Conservation (phyloP, 2,113 vertebrate species). For the Chitala chitala region DNA sequence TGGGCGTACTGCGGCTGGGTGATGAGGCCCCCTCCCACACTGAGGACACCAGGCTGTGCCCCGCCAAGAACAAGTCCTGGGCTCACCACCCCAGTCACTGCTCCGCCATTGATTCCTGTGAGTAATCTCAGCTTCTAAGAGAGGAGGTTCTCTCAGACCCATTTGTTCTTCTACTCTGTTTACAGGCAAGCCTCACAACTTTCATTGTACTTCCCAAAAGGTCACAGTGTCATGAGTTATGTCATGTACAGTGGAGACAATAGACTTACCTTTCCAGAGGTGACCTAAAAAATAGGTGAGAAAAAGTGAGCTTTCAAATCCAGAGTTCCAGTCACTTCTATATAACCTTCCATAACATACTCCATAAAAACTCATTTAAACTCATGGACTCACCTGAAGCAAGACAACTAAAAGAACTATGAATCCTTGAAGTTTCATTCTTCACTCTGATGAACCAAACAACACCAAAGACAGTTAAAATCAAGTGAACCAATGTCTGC, state of each 20-base stretch:
- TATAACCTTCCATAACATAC: background rate
- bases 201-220: too few species aligned
- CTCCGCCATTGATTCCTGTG: constrained; percentile 38
- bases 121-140: constrained; percentile 44
- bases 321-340: background rate
- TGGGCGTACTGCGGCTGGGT: constrained; percentile 49
- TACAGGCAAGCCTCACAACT: background rate
- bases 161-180: too few species aligned
- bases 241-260: background rate
- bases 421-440: constrained; percentile 6
- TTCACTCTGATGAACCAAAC: background rate
- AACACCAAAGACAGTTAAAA: background rate
- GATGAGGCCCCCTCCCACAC: constrained; percentile 34
- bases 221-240: background rate
- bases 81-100: constrained; percentile 31
- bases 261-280: constrained; percentile 50
- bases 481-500: background rate
- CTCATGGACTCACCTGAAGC: constrained; percentile 9
- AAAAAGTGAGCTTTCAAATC: background rate
- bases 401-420: background rate
- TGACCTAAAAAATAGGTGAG: constrained; percentile 42
- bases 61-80: constrained; percentile 42
- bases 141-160: background rate
- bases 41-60: constrained; percentile 38
- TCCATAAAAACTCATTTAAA: background rate